Base-by-base conservation (phyloP, 2,797 vertebrate species). In the Anabacerthia variegaticeps region DNA sequence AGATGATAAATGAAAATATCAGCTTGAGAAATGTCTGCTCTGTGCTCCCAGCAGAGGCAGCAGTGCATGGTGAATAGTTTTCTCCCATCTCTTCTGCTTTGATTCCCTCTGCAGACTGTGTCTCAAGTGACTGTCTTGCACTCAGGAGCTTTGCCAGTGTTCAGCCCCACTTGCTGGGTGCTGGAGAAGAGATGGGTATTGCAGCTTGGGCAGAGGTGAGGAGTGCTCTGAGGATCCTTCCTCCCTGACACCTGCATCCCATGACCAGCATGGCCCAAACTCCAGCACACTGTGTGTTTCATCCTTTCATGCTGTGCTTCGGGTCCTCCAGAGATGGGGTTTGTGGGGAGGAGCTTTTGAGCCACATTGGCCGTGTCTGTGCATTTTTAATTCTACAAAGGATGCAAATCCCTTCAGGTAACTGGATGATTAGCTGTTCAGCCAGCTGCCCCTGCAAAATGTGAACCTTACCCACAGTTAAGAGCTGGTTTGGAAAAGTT, bases 1-100 rank as follows among this genome's bases (percentile, higher is more conserved):
- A 86, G 77, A 73, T 92, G 93, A 95, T 84, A 89, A 95, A 94
- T 93, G 90, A 86, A 95, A 90, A 87, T 76, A 87, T 14, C 89
- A 95, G 65, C 89, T 71, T 80, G 89, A 91, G 89, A 44, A 82
- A 93, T 26, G 61, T 12, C 85, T 74, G 91, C 72, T 37, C 75
- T 49, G 56, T 67, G 67, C 65, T 94, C 91, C 89, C 78, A 89
- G 86, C 85, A 95, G 93, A 92, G 89, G 90, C 90, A 96, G 92
- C 83, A 94, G 93, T 18, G 79, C 95, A 77, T 2, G 48, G 82
- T 37, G 68, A 93, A 91, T 37, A 32, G 78, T 68, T 93, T 92
- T 78, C 80, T 90, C 54, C 76, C n/a, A 5, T 52, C 54, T 71
- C n/a, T 71, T 71, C 65, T 61, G 72, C 59, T 83, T 74, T 55